Evolutionary conservation across 1,140 invertebrate species (phyloP), one percentile per base, ranked within the genome.

Genomic region (Triops longicaudatus): DNA sequence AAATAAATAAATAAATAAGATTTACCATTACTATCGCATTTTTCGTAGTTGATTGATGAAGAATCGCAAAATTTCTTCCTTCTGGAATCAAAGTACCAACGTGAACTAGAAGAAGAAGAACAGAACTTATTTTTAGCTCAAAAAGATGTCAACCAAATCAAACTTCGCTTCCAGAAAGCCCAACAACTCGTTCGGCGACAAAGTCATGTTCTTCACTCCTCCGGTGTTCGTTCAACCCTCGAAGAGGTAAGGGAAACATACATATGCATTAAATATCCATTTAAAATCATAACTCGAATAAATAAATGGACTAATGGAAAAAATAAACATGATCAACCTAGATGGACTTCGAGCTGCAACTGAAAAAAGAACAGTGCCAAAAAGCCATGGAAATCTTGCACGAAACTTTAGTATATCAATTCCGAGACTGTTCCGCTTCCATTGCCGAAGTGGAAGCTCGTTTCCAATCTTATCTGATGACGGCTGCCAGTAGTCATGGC

Each of bases 381-480:
- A 63, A 63, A 63, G 50, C 50, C 50, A n/a, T 17, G 14, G 50
- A 63, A 63, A 22, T 63, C 22, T 63, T 63, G 10, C 50, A 63
- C 50, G 50, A 63, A n/a, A 6, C 50, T 17, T n/a, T 63, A 22
- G 50, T 2, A 3, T 1, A 14, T 63, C 50, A 63, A 63, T 63
- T 63, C 50, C 50, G 17, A 17, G 50, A 63, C 17, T 22, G 50
- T 63, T 37, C 31, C 31, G 50, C 17, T 22, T 63, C 50, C 50
- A 22, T 22, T n/a, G 50, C 50, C 14, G 50, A 63, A 63, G 22
- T 63, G 50, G 50, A 63, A 63, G 50, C 50, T 63, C 50, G 50
- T 63, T 63, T 63, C 14, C 50, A 63, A 63, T 63, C 50, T 63
- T 63, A 63, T 63, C 50, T 63, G 50, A 63, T 63, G 14, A 63